These are phyloP conservation scores for Lerema accius DNA, from an alignment of 1,140 invertebrate genomes.

Conservation along the genomic window DNA sequence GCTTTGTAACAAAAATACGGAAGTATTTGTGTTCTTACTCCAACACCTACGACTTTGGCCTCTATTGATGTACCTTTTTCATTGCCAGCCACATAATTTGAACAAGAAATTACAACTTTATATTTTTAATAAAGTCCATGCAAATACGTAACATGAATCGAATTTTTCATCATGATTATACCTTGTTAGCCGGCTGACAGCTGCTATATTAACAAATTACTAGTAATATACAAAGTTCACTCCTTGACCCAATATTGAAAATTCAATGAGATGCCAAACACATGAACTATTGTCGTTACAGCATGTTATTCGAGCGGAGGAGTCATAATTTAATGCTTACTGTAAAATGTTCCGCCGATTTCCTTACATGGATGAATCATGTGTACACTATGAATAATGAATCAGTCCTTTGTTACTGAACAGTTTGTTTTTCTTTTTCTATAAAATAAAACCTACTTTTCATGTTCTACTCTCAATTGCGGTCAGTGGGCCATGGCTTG, in stretches of 20 bases:
- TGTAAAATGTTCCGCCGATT: constrained; percentile 28
- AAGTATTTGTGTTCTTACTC: not conserved
- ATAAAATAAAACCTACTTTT: constrained; percentile 55
- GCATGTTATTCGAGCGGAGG: constrained; percentile 19
- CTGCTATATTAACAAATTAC: not conserved
- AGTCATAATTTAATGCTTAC: constrained; percentile 27
- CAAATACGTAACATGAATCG: not conserved
- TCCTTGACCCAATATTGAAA: constrained; percentile 6
- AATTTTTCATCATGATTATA: not conserved
- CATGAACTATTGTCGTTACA: constrained; percentile 32
- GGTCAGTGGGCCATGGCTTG: constrained; percentile 73
- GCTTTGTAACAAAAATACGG: not conserved
- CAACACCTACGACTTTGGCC: too few relatives aligned
- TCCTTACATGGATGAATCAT: constrained; percentile 29
- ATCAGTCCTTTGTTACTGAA: constrained; percentile 36
- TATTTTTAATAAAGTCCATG: too few relatives aligned
- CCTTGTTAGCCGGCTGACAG: not conserved
- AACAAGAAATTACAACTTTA: too few relatives aligned
- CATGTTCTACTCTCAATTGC: constrained; percentile 58
- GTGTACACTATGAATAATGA: constrained; percentile 34
- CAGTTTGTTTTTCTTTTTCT: constrained; percentile 35
- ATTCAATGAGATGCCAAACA: not conserved
- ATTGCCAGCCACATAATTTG: too few relatives aligned
- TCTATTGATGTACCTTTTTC: too few relatives aligned
- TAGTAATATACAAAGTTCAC: not conserved